Base-by-base conservation (phyloP, 2,888 invertebrate genomes). In the Aphrophora alni region DNA sequence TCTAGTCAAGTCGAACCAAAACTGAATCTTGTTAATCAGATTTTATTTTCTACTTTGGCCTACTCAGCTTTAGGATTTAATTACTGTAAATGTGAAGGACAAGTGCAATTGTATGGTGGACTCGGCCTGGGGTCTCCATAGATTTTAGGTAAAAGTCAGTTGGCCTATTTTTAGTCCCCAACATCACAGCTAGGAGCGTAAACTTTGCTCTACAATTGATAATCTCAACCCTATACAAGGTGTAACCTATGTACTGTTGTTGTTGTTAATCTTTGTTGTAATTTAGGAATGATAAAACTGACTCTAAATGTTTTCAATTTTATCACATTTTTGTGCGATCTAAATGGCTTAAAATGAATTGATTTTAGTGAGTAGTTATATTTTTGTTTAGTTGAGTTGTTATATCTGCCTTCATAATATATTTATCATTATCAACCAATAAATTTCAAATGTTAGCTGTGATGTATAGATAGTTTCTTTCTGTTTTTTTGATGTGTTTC, bases 271-370 rank as follows among this genome's bases (percentile, higher is more conserved):
- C 78, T 74, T 74, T 74, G 78, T 78, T 74, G 78, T 79, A 79
- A 73, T 73, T 79, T 79, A 79, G 78, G 74, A 59, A 78, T 78
- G 59, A 79, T 79, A 74, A 74, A 59, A 79, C 78, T 75, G 78
- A 79, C 78, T 78, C 73, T 79, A 79, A 79, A 79, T 79, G 78
- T 79, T 79, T 79, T 74, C 78, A 51, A 79, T 79, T 78, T 79
- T 79, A 79, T 69, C 69, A 74, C 78, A 38, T 79, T 74, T 79
- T 79, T 79, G 78, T 79, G 78, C 69, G 38, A 74, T 79, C 78
- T 79, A 74, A 74, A 74, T 79, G 74, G 78, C 78, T 74, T 78
- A 78, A 71, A 73, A 73, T 44, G 27, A 38, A 79, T 79, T 38
- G n/a, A 74, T 79, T 79, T 79, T 79, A 79, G 78, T 68, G 74